A percentile compares a stretch with the other conserved stretches of the same genome.
Conservation (phyloP, 2,113 vertebrate species). For the Sturnira hondurensis region DNA sequence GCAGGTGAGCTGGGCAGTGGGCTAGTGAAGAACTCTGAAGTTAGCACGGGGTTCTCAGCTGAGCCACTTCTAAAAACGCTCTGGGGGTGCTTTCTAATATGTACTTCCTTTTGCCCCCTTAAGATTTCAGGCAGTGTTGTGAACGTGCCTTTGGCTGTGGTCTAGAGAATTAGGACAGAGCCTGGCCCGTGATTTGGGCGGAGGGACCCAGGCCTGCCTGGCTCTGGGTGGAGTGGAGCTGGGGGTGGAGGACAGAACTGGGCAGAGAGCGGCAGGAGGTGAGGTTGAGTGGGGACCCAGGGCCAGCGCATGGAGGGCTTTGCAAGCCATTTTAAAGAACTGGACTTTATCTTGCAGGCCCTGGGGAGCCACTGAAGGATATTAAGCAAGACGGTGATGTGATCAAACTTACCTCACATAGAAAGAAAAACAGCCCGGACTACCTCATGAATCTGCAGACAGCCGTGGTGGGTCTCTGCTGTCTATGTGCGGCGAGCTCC, state of each 20-base stretch:
- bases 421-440: not conserved
- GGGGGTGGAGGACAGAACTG: not conserved
- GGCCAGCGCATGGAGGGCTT: not conserved
- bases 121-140: not conserved
- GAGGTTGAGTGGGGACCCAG: not conserved
- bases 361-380: not conserved
- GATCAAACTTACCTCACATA: not conserved
- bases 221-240: not conserved
- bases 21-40: not conserved
- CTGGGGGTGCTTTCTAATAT: not conserved
- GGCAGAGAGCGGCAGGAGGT: not conserved
- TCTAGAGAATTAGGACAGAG: not conserved
- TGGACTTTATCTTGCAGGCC: not conserved
- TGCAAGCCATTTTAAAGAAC: not conserved
- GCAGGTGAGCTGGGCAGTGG: not conserved
- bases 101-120: not conserved
- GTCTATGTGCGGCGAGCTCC: not conserved
- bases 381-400: not conserved
- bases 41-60: not conserved
- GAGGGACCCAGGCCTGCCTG: not conserved
- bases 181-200: not conserved
- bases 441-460: not conserved
- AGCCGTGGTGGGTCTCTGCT: not conserved
- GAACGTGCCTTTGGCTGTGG: not conserved
- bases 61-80: not conserved